Evolutionary conservation across 2,797 vertebrate species (phyloP).

Genomic region (Cyclura pinguis): DNA sequence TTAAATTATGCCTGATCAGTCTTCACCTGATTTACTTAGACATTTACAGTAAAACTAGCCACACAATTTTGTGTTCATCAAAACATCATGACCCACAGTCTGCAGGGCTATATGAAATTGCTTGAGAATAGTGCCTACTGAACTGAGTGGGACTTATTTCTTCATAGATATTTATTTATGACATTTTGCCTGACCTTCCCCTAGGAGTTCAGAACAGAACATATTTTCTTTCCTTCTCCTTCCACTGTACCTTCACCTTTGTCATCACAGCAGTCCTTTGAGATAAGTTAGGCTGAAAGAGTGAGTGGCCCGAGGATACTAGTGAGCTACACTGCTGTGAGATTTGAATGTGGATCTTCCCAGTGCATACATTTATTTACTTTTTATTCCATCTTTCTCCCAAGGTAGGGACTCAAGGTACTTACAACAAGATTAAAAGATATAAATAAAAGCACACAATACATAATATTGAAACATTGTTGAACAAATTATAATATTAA

Average conservation of each 20-base stretch:
- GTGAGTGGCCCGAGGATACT: not conserved
- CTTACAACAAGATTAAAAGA: no score
- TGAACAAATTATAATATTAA: no score
- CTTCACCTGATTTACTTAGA: not conserved
- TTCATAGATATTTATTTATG: not conserved
- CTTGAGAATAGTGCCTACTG: not conserved
- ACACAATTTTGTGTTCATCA: not conserved
- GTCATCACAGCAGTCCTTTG: not conserved
- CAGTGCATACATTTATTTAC: no score
- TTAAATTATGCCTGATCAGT: not conserved
- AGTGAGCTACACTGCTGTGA: not conserved
- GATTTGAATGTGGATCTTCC: not conserved
- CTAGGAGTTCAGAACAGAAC: not conserved
- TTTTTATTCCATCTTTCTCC: no score
- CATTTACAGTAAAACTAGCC: not conserved
- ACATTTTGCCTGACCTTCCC: no score
- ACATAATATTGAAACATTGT: no score
- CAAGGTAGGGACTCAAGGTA: no score
- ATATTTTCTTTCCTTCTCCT: no score
- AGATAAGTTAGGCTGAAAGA: not conserved
- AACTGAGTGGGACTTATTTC: not conserved
- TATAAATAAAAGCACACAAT: no score
- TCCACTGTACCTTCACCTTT: not conserved
- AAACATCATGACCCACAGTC: no score
- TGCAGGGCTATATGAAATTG: not conserved